Evolutionary conservation across 2,888 invertebrate species (phyloP).

Genomic region (Drosophila differens): DNA sequence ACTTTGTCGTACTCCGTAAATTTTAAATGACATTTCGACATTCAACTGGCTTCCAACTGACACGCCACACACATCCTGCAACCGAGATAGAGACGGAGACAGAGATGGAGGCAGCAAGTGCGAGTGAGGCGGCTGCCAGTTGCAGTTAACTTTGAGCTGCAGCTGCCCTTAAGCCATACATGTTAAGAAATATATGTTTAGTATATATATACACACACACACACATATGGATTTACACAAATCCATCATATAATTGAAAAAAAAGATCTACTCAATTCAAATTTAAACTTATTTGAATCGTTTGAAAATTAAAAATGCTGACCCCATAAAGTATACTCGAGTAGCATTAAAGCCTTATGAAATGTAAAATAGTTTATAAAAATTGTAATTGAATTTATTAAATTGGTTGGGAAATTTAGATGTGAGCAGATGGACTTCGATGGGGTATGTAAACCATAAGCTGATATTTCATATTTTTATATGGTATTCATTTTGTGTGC

Average conservation of each 20-base stretch:
- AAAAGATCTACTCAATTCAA: neutral
- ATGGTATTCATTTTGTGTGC: constrained; percentile 1
- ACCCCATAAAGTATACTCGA: too few species aligned
- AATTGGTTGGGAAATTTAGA: neutral
- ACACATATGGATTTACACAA: neutral
- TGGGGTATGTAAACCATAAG: neutral
- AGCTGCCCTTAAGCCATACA: constrained; percentile 12
- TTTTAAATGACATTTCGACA: constrained; percentile 76
- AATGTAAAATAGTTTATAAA: neutral
- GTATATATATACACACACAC: neutral
- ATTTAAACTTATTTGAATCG: neutral
- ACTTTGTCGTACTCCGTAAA: constrained; percentile 79
- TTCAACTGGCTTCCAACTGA: constrained; percentile 64
- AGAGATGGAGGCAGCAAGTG: constrained; percentile 11
- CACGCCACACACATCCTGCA: constrained; percentile 27
- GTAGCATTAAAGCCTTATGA: neutral
- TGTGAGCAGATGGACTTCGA: neutral
- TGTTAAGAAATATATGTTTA: neutral
- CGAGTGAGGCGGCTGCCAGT: constrained; percentile 32
- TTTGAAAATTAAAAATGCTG: neutral
- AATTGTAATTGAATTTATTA: neutral
- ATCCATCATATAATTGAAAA: neutral
- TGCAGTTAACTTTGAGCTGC: constrained; percentile 22
- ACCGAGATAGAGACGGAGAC: neutral
- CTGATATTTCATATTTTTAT: neutral